Conservation (phyloP, 92 coral and sea anemone genomes). For the Ricordea florida region DNA sequence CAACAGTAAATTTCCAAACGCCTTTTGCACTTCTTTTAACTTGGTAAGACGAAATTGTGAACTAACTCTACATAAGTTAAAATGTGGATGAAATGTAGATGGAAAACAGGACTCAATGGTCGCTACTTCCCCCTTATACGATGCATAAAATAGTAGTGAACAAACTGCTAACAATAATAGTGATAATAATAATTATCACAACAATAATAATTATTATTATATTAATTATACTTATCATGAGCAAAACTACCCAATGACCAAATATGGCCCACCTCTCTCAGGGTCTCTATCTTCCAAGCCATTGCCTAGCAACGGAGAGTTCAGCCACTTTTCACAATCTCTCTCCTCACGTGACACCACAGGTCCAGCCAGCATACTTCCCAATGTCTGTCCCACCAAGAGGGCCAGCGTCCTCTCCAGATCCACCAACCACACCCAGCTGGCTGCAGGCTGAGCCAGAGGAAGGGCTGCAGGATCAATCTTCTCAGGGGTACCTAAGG, state of each 20-base stretch:
- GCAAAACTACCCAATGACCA: background rate
- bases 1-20: too few relatives aligned
- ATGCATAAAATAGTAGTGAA: too few relatives aligned
- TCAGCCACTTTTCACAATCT: conserved; percentile 78
- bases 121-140: too few relatives aligned
- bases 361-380: conserved; percentile 81
- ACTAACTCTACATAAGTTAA: too few relatives aligned
- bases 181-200: too few relatives aligned
- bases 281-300: conserved; percentile 82
- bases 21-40: too few relatives aligned
- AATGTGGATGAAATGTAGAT: too few relatives aligned
- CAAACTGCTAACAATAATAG: too few relatives aligned
- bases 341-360: conserved; percentile 69
- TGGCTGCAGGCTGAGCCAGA: conserved; percentile 74
- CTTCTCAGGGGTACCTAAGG: conserved; percentile 73
- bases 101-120: too few relatives aligned
- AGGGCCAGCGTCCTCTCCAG: conserved; percentile 78
- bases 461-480: conserved; percentile 85
- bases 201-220: too few relatives aligned
- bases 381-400: conserved; percentile 74
- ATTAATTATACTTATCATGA: too few relatives aligned
- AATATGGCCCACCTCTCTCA: conserved; percentile 71
- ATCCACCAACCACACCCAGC: conserved; percentile 89
- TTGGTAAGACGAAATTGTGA: too few relatives aligned
- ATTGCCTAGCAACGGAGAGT: conserved; percentile 68